Evolutionary conservation across 2,797 vertebrate genomes (phyloP), one percentile per base, ranked within the genome.

Genomic region (Setipinna tenuifilis): DNA sequence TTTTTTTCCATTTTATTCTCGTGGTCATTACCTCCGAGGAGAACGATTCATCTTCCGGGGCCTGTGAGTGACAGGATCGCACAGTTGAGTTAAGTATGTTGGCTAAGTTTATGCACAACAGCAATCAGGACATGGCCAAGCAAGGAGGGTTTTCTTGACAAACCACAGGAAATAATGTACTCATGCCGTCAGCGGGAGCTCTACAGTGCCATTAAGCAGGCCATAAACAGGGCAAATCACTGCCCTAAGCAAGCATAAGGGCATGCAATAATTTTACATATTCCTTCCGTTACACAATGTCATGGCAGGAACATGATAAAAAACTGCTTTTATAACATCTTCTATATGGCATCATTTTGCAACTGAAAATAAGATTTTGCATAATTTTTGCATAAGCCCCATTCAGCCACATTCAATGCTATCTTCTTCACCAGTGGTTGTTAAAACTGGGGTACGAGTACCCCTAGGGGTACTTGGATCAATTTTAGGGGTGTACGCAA

Each of bases 41-140:
- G 59, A 25, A 83, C 10, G 68, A 71, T 82, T 86, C 11, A 82
- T 85, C 75, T 25, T 10, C 9, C 46, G 41, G 31, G 71, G 46
- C 48, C 1, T 23, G 54, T 83, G 83, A 89, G 58, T 86, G 87
- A 84, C 78, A 71, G 78, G n/a, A 86, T 68, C 80, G 31, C 84
- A 80, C 48, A 86, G 82, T 14, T 0, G 17, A 87, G 28, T 85
- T 81, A 85, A 80, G 83, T 83, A 83, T 31, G 19, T 81, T 85
- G 62, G 61, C 46, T 75, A 31, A 14, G n/a, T 35, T 62, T 46
- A 84, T 41, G 35, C 31, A 71, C 57, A 23, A 44, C 68, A 84
- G 57, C 31, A 58, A 59, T 58, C 46, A 41, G 35, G 71, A 41
- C 71, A 21, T 35, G 41, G 16, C 17, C 71, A n/a, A 44, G 16